Base-by-base conservation (phyloP, 2,113 vertebrate species). In the Jaculus jaculus region DNA sequence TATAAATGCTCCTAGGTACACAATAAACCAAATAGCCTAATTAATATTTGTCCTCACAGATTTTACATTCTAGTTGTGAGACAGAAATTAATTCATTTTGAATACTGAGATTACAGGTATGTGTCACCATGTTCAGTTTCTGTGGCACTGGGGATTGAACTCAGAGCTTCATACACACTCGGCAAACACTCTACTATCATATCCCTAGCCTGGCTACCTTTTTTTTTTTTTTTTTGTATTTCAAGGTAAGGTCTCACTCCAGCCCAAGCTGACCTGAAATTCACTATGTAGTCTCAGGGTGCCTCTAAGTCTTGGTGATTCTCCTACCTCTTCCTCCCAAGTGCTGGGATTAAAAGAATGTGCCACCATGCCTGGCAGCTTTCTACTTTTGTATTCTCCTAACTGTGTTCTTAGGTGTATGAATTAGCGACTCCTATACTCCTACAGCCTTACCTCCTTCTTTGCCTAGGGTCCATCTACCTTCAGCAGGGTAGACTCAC, bases 401-500 rank as follows among this genome's bases (percentile, higher is more conserved):
- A 61, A 54, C 17, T 90, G 74, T 66, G 75, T 82, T 71, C 17
- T 84, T 34, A 28, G 79, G 74, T 32, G 65, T 32, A 37, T 21
- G n/a, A 87, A 0, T 2, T 69, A 28, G 65, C 24, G n/a, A 69
- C 30, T 71, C 51, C 68, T 63, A 12, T 3, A 66, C 37, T 82
- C 65, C 75, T 37, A 18, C 6, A 61, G 88, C 54, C 86, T 75
- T 26, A 79, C 66, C 85, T 93, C 75, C 78, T 84, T 26, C 58
- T 28, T 4, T 66, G 72, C 58, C 68, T 84, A 37, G 54, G 54
- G 54, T 12, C 15, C 54, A 54, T 54, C 54, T 54, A 84, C 80
- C 80, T 95, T 84, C 73, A 28, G 47, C 42, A 84, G 60, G 26
- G 23, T 0, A 88, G 66, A 77, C 61, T 93, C 79, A 86, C 94